Conservation (phyloP, 2,113 vertebrate species). For the Agelaius tricolor region DNA sequence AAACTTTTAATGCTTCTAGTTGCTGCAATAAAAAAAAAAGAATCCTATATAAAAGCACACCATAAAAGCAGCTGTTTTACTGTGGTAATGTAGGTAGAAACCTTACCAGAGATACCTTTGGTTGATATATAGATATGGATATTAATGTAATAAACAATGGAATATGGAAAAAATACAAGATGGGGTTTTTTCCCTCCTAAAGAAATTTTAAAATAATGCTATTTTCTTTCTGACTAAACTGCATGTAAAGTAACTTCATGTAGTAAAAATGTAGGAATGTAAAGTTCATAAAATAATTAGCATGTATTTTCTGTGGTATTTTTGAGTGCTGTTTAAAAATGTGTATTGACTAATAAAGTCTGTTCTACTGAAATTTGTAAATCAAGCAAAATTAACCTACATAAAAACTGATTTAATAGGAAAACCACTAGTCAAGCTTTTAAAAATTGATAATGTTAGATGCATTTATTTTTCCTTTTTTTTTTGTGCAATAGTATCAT, state of each 20-base stretch:
- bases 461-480: background rate
- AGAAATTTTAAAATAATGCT: background rate
- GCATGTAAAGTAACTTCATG: background rate
- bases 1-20: background rate
- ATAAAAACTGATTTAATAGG: background rate
- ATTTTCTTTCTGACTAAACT: background rate
- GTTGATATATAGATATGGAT: background rate
- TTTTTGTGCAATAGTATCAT: background rate
- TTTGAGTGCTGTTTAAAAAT: background rate
- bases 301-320: background rate
- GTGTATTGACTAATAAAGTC: background rate
- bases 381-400: background rate
- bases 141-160: background rate
- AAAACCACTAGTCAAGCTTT: background rate
- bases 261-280: background rate
- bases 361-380: background rate
- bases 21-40: background rate
- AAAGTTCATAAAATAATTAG: background rate
- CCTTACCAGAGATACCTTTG: background rate
- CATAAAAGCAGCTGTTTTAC: background rate
- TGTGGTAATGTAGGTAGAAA: background rate
- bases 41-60: background rate
- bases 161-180: background rate
- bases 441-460: background rate
- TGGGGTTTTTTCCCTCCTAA: background rate